Conservation (phyloP, 2,113 vertebrate genomes). For the Balaeniceps rex region DNA sequence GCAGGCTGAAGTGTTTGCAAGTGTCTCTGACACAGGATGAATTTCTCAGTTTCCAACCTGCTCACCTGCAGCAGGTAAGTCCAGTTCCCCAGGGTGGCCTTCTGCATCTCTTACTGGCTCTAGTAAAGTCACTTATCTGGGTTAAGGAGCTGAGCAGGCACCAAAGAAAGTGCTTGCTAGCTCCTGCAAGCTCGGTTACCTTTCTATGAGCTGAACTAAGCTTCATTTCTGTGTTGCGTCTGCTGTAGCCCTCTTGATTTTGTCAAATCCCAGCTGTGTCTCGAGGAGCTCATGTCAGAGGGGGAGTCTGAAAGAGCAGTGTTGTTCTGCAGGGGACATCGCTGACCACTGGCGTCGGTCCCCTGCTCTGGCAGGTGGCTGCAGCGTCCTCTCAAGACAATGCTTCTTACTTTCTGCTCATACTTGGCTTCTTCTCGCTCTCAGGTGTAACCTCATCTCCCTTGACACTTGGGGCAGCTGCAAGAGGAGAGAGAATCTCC, state of each 20-base stretch:
- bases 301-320: not conserved
- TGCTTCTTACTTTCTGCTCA: not conserved
- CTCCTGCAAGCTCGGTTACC: not conserved
- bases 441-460: not conserved
- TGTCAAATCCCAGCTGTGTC: not conserved
- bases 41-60: not conserved
- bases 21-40: not conserved
- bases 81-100: not conserved
- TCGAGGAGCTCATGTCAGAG: not conserved
- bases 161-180: not conserved
- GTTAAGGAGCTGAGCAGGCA: not conserved
- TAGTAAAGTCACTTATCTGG: not conserved
- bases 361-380: not conserved
- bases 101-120: not conserved
- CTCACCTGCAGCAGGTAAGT: not conserved
- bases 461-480: not conserved
- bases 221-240: not conserved
- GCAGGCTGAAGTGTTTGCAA: not conserved
- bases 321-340: not conserved
- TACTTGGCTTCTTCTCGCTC: not conserved
- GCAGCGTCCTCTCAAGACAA: not conserved
- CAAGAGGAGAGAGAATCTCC: not conserved
- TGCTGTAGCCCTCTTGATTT: not conserved
- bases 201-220: not conserved
- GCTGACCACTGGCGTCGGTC: fast-evolving